These are phyloP conservation scores for Pentalonia nigronervosa DNA, from an alignment of 1,140 invertebrate species.

Conservation along the genomic window DNA sequence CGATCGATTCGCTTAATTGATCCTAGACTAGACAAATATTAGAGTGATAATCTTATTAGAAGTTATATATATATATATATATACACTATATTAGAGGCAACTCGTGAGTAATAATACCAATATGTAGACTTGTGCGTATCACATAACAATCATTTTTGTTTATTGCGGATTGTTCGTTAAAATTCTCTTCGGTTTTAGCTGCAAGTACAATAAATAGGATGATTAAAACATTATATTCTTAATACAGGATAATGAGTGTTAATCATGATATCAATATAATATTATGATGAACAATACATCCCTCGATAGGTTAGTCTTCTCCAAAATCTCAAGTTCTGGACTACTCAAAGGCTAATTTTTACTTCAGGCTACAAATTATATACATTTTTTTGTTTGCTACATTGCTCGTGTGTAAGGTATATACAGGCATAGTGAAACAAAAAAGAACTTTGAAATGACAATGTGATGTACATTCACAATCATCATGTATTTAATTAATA, in stretches of 20 bases:
- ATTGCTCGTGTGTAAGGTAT: not conserved
- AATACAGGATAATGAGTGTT: not conserved
- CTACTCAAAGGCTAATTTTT: not conserved
- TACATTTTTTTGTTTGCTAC: no score
- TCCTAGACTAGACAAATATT: conserved; percentile 27
- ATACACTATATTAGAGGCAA: conserved; percentile 35
- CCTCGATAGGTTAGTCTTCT: not conserved
- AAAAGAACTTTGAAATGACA: not conserved
- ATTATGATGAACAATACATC: not conserved
- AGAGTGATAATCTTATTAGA: not conserved
- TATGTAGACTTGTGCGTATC: conserved; percentile 27
- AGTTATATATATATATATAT: not conserved
- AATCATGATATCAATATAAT: not conserved
- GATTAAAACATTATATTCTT: not conserved
- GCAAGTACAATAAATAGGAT: not conserved
- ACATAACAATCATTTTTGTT: conserved; percentile 13
- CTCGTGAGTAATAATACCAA: conserved; percentile 23
- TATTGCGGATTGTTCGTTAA: conserved; percentile 3
- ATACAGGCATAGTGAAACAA: not conserved
- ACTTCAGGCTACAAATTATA: not conserved
- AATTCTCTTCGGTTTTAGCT: not conserved
- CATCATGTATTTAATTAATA: not conserved
- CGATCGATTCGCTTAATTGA: conserved; percentile 20
- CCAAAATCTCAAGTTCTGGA: not conserved
- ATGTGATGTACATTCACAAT: not conserved